A percentile compares a stretch with the other conserved stretches of the same genome.
Evolutionary conservation across 2,888 invertebrate species (phyloP).

Genomic region (Belgica antarctica): DNA sequence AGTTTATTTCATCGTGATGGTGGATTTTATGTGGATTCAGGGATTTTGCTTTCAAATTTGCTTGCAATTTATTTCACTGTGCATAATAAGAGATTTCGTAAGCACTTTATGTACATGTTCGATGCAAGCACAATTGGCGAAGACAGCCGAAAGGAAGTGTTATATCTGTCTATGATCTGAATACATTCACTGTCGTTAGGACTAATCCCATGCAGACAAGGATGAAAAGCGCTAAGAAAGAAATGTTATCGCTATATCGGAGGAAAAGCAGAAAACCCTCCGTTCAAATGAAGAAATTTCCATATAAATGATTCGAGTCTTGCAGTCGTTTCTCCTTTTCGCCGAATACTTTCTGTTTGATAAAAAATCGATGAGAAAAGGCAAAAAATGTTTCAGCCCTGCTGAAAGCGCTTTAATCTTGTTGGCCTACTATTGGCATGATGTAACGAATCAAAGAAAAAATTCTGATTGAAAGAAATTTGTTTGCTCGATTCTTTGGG

Average conservation of each 20-base stretch:
- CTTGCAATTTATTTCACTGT: constrained; percentile 27
- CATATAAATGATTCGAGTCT: constrained; percentile 23
- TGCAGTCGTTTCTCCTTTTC: constrained; percentile 4
- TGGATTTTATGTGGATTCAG: constrained; percentile 16
- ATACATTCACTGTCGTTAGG: constrained; percentile 9
- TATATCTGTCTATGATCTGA: constrained; percentile 32
- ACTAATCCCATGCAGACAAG: constrained; percentile 6
- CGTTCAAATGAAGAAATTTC: not conserved
- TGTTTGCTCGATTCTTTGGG: no score
- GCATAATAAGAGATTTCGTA: no score
- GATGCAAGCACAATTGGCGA: constrained; percentile 4
- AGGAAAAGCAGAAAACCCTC: not conserved
- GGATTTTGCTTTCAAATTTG: constrained; percentile 29
- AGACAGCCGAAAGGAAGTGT: constrained; percentile 34
- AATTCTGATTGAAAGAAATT: not conserved
- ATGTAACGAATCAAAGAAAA: not conserved
- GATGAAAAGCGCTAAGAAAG: not conserved
- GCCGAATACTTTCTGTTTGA: not conserved
- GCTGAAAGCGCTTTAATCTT: no score
- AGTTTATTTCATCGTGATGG: constrained; percentile 22
- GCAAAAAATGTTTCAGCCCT: not conserved
- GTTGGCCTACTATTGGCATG: not conserved
- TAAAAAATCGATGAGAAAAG: constrained; percentile 13
- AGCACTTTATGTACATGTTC: not conserved
- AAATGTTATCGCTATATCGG: not conserved